Percentiles rank a stretch among this genome's conserved stretches.
Conservation (phyloP, 2,113 vertebrate genomes). For the Ceyx cyanopectus region DNA sequence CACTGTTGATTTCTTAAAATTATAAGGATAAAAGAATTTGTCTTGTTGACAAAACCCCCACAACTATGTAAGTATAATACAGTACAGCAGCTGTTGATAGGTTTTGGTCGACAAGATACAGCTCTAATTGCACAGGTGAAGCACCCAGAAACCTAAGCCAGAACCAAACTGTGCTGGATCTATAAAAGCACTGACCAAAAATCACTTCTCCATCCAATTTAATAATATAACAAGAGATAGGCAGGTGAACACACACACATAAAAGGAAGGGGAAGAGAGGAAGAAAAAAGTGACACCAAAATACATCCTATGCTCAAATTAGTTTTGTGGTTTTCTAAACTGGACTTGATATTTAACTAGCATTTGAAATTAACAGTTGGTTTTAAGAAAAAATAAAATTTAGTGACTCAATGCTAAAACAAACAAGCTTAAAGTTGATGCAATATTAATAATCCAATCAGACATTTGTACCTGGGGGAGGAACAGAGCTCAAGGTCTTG, state of each 20-base stretch:
- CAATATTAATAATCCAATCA: constrained; percentile 76
- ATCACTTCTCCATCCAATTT: background rate
- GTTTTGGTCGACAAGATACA: background rate
- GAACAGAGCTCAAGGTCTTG: constrained; percentile 69
- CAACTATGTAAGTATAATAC: background rate
- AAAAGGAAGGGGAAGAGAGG: background rate
- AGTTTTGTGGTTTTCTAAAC: constrained; percentile 11
- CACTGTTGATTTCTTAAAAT: background rate
- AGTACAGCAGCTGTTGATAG: background rate
- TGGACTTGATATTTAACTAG: background rate
- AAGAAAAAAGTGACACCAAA: background rate
- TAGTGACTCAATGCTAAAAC: constrained; percentile 32
- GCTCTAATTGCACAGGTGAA: background rate
- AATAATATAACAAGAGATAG: background rate
- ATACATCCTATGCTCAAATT: background rate
- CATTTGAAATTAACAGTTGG: background rate
- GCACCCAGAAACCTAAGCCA: background rate
- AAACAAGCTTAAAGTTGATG: constrained; percentile 65
- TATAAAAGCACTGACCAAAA: background rate
- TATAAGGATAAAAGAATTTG: background rate
- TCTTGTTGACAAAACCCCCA: background rate
- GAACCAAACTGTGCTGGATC: background rate
- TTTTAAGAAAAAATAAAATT: constrained; percentile 53
- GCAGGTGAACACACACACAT: background rate
- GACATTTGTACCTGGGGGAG: constrained; percentile 62